These are phyloP conservation scores for Chrysomela aeneicollis DNA, from an alignment of 2,888 invertebrate genomes.

Conservation along the genomic window DNA sequence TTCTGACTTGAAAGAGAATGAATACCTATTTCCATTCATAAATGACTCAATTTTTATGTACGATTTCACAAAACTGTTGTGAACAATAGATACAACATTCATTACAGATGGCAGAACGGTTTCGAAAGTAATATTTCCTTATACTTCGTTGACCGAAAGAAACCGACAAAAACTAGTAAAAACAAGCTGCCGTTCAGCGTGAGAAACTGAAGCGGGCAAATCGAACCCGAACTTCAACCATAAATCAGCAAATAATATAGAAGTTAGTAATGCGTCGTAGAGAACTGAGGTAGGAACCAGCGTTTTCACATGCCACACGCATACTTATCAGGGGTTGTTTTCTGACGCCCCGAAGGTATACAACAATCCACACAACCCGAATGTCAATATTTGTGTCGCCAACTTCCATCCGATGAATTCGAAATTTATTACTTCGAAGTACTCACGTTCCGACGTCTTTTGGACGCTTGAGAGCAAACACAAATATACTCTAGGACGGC, in stretches of 20 bases:
- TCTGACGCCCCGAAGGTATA: slow-evolving; percentile 30
- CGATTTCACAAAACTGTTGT: no score
- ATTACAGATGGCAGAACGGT: no score
- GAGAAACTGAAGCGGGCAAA: slow-evolving; percentile 19
- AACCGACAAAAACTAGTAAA: slow-evolving; percentile 9
- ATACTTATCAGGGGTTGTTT: slow-evolving; percentile 28
- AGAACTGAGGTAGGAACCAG: slow-evolving; percentile 7
- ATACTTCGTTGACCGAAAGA: slow-evolving; percentile 19
- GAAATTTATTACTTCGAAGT: slow-evolving; percentile 4
- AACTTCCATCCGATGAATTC: slow-evolving; percentile 31
- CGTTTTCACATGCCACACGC: slow-evolving; percentile 27
- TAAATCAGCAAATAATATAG: slow-evolving; percentile 52
- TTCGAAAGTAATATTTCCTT: slow-evolving; percentile 12
- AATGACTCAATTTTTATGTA: no score
- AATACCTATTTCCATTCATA: no score
- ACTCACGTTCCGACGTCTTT: background rate
- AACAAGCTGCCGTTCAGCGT: slow-evolving; percentile 25
- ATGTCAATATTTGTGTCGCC: slow-evolving; percentile 44
- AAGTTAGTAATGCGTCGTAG: slow-evolving; percentile 44
- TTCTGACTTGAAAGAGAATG: no score
- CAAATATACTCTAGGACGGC: background rate
- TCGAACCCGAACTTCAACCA: slow-evolving; percentile 47
- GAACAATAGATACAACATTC: no score
- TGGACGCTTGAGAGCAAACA: background rate
- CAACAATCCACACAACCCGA: slow-evolving; percentile 22